Conservation (phyloP, 2,888 invertebrate species). For the Tetanocera ferruginea region DNA sequence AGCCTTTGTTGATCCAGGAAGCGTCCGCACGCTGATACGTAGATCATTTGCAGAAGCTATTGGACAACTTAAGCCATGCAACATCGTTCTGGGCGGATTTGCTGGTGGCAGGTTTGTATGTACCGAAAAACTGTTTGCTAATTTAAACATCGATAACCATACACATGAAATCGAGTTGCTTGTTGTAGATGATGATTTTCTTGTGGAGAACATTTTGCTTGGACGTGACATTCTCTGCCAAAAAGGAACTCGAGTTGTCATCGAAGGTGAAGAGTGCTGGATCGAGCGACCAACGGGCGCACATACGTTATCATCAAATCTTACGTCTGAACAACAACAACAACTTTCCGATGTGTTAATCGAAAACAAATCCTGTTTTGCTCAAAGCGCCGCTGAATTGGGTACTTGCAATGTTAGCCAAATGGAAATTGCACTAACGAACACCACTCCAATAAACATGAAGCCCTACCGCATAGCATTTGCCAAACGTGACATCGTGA, state of each 20-base stretch:
- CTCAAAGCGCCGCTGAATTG: constrained; percentile 21
- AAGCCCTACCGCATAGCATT: constrained; percentile 45
- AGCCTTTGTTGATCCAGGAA: constrained; percentile 41
- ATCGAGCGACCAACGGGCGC: constrained; percentile 15
- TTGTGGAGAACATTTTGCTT: constrained; percentile 37
- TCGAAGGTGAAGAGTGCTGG: constrained; percentile 40
- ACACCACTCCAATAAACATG: background rate
- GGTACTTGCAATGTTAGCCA: constrained; percentile 37
- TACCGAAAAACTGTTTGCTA: constrained; percentile 33
- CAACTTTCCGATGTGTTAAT: constrained; percentile 13
- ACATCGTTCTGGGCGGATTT: constrained; percentile 31
- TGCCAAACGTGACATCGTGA: constrained; percentile 34
- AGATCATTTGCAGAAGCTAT: constrained; percentile 37
- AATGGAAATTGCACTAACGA: background rate
- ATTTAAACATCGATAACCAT: constrained; percentile 38
- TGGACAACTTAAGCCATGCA: constrained; percentile 4
- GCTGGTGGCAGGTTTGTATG: constrained; percentile 37
- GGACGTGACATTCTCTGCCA: constrained; percentile 39
- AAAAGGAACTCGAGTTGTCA: constrained; percentile 35
- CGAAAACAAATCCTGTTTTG: constrained; percentile 7
- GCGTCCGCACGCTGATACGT: constrained; percentile 31
- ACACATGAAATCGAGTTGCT: constrained; percentile 33
- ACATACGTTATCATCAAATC: background rate
- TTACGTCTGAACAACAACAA: constrained; percentile 10
- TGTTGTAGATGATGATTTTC: constrained; percentile 36